Conservation (phyloP, 2,888 invertebrate genomes). For the Drosophila mulleri region DNA sequence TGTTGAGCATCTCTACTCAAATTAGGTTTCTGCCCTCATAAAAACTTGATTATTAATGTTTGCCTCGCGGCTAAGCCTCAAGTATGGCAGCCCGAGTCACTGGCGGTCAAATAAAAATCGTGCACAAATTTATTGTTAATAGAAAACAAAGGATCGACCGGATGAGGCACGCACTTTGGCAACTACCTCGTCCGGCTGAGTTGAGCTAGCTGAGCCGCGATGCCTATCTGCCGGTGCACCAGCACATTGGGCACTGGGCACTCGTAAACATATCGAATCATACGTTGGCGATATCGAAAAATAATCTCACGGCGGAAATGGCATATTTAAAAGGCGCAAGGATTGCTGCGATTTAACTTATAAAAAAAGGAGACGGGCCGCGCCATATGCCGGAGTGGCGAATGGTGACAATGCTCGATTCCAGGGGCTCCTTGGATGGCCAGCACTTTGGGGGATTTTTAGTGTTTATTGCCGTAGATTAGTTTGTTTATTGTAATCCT, state of each 20-base stretch:
- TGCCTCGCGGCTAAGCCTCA: neutral
- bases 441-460: slow-evolving; percentile 79
- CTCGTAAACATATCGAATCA: slow-evolving; percentile 76
- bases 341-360: slow-evolving; percentile 79
- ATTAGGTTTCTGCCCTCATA: neutral
- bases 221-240: slow-evolving; percentile 64
- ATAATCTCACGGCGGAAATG: slow-evolving; percentile 79
- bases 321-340: slow-evolving; percentile 79
- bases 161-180: slow-evolving; percentile 57
- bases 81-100: slow-evolving; percentile 23
- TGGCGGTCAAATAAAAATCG: slow-evolving; percentile 61
- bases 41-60: neutral
- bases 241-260: slow-evolving; percentile 49
- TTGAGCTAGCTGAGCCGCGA: slow-evolving; percentile 40
- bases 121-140: slow-evolving; percentile 83
- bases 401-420: slow-evolving; percentile 46
- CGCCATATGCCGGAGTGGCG: slow-evolving; percentile 8
- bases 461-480: slow-evolving; percentile 84
- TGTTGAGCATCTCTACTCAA: neutral
- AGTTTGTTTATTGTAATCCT: slow-evolving; percentile 84
- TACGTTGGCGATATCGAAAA: slow-evolving; percentile 76
- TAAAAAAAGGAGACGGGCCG: slow-evolving; percentile 63
- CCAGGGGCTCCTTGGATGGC: slow-evolving; percentile 43
- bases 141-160: slow-evolving; percentile 74
- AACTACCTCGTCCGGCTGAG: neutral